Percentiles rank a stretch among this genome's conserved stretches.
Evolutionary conservation across 1,140 invertebrate species (phyloP).

Genomic region (Drosophila burlai): DNA sequence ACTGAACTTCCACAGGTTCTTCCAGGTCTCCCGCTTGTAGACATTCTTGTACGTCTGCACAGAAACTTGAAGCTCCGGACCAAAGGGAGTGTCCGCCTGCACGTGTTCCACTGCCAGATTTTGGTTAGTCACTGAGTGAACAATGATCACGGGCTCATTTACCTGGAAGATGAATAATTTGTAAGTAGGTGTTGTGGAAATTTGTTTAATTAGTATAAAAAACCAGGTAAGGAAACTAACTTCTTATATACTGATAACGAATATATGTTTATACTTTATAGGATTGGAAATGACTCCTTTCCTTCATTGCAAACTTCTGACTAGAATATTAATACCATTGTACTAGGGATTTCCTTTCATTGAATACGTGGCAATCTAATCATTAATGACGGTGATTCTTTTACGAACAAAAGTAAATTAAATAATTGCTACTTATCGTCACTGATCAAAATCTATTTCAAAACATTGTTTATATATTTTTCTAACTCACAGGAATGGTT

Average conservation of each 20-base stretch:
- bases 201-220: neutral
- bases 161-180: conserved; percentile 5
- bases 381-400: neutral
- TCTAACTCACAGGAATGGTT: conserved; percentile 47
- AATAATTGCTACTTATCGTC: neutral
- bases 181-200: neutral
- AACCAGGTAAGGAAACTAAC: neutral
- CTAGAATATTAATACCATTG: too few relatives aligned
- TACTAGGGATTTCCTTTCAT: too few relatives aligned
- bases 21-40: conserved; percentile 51
- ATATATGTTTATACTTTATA: neutral
- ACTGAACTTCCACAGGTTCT: conserved; percentile 47
- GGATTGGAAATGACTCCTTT: too few relatives aligned
- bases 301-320: too few relatives aligned
- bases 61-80: conserved; percentile 60
- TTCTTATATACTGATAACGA: neutral
- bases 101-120: conserved; percentile 62
- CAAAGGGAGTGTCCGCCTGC: conserved; percentile 56
- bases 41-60: conserved; percentile 64
- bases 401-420: neutral
- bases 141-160: conserved; percentile 53
- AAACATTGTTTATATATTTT: neutral
- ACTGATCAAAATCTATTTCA: neutral
- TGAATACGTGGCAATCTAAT: too few relatives aligned
- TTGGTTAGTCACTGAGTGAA: conserved; percentile 57